Evolutionary conservation across 2,888 invertebrate species (phyloP), one percentile per base, ranked within the genome.

Genomic region (Spilarctia lutea): DNA sequence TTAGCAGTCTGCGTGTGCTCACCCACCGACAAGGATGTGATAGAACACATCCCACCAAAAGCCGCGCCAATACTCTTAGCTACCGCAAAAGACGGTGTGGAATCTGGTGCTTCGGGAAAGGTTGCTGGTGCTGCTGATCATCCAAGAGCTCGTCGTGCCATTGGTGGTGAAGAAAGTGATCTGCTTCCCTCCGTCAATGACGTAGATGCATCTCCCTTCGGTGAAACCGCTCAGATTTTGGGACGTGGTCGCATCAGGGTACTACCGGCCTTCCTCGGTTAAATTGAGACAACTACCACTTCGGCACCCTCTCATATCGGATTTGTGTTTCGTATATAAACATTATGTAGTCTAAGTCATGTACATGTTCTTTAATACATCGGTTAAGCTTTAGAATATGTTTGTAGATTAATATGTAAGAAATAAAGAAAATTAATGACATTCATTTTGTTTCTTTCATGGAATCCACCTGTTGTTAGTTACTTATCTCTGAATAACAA

Each of bases 211-310:
- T 92, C 94, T 1, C 92, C 93, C 2, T 94, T 95, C 70, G 94
- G 93, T 66, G 93, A 93, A 63, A 83, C 77, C 13, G 91, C 91
- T 0, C 91, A 91, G 68, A 80, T 95, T 1, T 85, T 83, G 30
- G 95, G 95, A 27, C 94, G 89, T 27, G 89, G 93, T 3, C 93
- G 95, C 71, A 95, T 96, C 72, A 91, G 88, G 81, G 95, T 96
- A 2, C 86, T 96, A 2, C 96, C 96, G 0, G 95, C 94, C 10
- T 96, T 89, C 85, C 92, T 96, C 42, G 96, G 96, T 75, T 96
- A 82, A 92, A 80, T 18, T 27, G 18, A 30, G 56, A 66, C 42
- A 11, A 63, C 24, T 42, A 73, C 18, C 60, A 24, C 60, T 35
- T 30, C 10, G 16, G 6, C 35, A 70, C 66, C 18, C 30, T 56